phyloP scores from a whole-genome alignment of 1,140 invertebrate species.

The Epicauta chinensis region DNA sequence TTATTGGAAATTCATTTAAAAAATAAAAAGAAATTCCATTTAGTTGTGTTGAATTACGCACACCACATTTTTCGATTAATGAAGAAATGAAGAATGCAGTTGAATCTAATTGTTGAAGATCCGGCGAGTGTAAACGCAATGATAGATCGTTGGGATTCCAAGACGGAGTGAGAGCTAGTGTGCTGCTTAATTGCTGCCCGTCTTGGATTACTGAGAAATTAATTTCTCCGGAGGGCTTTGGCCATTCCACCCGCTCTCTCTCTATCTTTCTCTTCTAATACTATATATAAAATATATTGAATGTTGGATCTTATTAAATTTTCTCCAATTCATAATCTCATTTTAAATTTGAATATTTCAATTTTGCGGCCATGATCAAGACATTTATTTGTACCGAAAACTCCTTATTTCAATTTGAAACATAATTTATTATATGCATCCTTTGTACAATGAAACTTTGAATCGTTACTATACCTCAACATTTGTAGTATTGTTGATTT shows the following conservation, averaged over 20 bases:
- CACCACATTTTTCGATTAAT: slow-evolving; percentile 21
- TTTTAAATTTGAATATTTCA: slow-evolving; percentile 22
- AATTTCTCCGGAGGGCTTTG: slow-evolving; percentile 40
- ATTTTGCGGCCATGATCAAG: too few relatives aligned
- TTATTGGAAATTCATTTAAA: slow-evolving; percentile 9
- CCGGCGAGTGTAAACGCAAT: slow-evolving; percentile 33
- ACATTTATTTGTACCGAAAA: too few relatives aligned
- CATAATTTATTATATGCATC: too few relatives aligned
- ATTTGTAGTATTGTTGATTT: too few relatives aligned
- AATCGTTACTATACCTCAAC: too few relatives aligned
- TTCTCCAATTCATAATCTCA: slow-evolving; percentile 17
- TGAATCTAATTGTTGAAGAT: slow-evolving; percentile 27
- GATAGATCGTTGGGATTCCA: slow-evolving; percentile 40
- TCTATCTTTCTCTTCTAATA: too few relatives aligned
- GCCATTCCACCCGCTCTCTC: slow-evolving; percentile 17
- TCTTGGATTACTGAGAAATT: slow-evolving; percentile 43
- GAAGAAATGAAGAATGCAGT: slow-evolving; percentile 28
- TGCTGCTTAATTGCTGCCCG: slow-evolving; percentile 41
- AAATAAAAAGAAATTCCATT: too few relatives aligned
- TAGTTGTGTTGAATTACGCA: too few relatives aligned
- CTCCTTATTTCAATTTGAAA: too few relatives aligned
- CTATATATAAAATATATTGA: slow-evolving; percentile 37
- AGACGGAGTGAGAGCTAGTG: slow-evolving; percentile 22
- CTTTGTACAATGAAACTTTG: too few relatives aligned
- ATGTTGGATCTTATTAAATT: slow-evolving; percentile 42